Base-by-base conservation (phyloP, 1,140 invertebrate species). In the Cotesia chilonis region DNA sequence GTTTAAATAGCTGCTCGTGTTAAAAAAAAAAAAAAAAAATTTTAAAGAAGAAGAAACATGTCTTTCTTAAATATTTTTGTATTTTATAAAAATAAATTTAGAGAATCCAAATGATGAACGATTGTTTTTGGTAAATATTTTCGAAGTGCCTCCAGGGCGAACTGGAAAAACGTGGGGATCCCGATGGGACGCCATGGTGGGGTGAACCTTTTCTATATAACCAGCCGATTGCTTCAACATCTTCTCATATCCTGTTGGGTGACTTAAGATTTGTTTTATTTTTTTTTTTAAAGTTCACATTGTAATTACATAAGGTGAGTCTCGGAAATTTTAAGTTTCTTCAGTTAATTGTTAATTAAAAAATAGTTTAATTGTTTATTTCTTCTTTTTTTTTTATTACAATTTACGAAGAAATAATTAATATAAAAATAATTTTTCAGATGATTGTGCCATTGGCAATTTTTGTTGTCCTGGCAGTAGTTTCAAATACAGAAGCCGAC, bases 361-460 rank as follows among this genome's bases (percentile, higher is more conserved):
- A 57, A 14, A 20, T 57, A 57, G 5, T 57, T 4, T 1, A 17
- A 12, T 57, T 57, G 5, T 6, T 64, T 38, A 36, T 41, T 17
- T 17, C 5, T 59, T 60, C 59, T 41, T 47, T 14, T 14, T 51
- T 54, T 4, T 63, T 65, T 52, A 9, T 63, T 35, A 20, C 55
- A 14, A 51, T 64, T 47, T 35, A 37, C n/a, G 37, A 55, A 64
- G 20, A 57, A 59, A 28, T 72, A 36, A 64, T 59, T 72, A 7
- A 59, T 59, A 17, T 63, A 28, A 28, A 5, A 28, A 76, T 74
- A 51, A 9, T 63, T 77, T 81, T 78, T 28, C 75, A 86, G 86
- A 85, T 85, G 85, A 84, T 82, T 59, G 69, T 80, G 79, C 81
- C 81, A 75, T 73, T 87, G 74, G 80, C 77, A 72, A 66, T 87